Evolutionary conservation across 64 coral and sea anemone genomes (phyloP).

Genomic region (Hydrozoanthus tunicans): DNA sequence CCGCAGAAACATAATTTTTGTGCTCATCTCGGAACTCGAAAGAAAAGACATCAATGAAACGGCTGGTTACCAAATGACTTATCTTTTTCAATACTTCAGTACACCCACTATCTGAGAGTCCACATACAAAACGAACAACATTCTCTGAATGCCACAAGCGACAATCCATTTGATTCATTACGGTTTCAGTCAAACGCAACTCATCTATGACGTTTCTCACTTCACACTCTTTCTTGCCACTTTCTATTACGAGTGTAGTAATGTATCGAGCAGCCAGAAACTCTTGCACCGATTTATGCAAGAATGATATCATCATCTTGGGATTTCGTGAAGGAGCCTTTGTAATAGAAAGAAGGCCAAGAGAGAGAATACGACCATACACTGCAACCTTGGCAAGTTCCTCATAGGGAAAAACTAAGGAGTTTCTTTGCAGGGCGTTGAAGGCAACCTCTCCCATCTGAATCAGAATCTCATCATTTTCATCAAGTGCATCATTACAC

Average conservation of each 20-base stretch:
- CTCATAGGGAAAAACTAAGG: background rate
- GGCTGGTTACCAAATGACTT: background rate
- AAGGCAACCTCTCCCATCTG: constrained; percentile 42
- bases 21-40: background rate
- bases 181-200: background rate
- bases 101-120: constrained; percentile 8
- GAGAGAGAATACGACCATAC: background rate
- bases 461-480: background rate
- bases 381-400: background rate
- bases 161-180: too few species aligned
- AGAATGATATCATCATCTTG: constrained; percentile 51
- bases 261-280: constrained; percentile 66
- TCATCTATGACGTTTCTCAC: constrained; percentile 25
- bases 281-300: constrained; percentile 66
- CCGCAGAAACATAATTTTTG: background rate
- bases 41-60: background rate
- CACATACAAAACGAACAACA: constrained; percentile 36
- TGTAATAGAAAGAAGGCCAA: constrained; percentile 50
- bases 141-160: constrained; percentile 38
- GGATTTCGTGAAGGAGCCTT: constrained; percentile 12
- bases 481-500: background rate
- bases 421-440: constrained; percentile 33
- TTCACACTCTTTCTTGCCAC: background rate
- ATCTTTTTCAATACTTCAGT: background rate
- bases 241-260: background rate